Evolutionary conservation across 2,797 vertebrate genomes (phyloP), one percentile per base, ranked within the genome.

Genomic region (Tenualosa ilisha): DNA sequence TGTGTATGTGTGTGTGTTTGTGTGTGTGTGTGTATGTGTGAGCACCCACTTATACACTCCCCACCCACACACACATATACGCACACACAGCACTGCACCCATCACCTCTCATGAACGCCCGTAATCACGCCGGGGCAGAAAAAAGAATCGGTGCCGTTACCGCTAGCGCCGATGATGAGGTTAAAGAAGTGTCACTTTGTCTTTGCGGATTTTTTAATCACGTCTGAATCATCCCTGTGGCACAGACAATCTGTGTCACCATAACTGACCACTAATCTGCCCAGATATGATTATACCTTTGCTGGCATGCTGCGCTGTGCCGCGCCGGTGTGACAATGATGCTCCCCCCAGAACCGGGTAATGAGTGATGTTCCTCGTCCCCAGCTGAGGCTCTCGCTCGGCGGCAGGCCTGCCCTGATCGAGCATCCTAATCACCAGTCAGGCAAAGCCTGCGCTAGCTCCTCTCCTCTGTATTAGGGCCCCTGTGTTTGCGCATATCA

Each of bases 361-460:
- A 96, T 95, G 95, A 96, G 94, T 93, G 94, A 94, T 94, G 94
- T 95, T 95, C 94, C 91, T 90, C 88, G 91, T 90, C 86, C 91
- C 95, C 95, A 95, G 95, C 94, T 96, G 95, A 90, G 95, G 93
- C 92, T 94, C 91, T 85, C 20, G 54, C 54, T 51, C 50, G 50
- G 12, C 17, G 68, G 92, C 89, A 88, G 93, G 92, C 92, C 90
- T 90, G 92, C 91, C 95, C 95, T 96, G 95, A 96, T 91, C 92
- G 84, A 90, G 94, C 95, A 96, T 95, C 92, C 94, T 96, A 95
- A 96, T 96, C 95, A 95, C 93, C 91, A 90, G 91, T 95, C 93
- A 95, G 91, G 89, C 89, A 59, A 43, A 43, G 26, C 75, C 84
- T 22, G 84, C 88, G 88, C 90, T 7, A 51, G 50, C 50, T 56